Percentiles rank a stretch among this genome's conserved stretches.
These are phyloP conservation scores for Naja naja DNA, from an alignment of 2,113 vertebrate genomes.

Conservation along the genomic window DNA sequence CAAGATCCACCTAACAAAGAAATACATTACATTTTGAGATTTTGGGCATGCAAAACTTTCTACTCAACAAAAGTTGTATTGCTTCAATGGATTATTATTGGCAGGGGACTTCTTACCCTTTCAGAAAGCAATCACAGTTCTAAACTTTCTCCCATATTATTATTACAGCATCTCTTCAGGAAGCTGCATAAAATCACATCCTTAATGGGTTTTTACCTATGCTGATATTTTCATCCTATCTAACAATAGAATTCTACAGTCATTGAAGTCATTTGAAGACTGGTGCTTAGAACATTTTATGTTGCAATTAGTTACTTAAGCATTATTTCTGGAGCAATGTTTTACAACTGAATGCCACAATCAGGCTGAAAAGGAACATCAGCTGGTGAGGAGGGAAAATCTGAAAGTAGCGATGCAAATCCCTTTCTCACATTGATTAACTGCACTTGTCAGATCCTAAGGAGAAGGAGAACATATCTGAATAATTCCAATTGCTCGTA, in stretches of 20 bases:
- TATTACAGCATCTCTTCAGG: background rate
- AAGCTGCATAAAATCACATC: background rate
- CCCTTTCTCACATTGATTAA: slow-evolving; percentile 30
- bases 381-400: slow-evolving; percentile 35
- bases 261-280: slow-evolving; percentile 6
- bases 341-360: slow-evolving; percentile 32
- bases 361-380: slow-evolving; percentile 22
- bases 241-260: background rate
- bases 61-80: background rate
- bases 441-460: slow-evolving; percentile 28
- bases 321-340: slow-evolving; percentile 28
- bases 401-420: slow-evolving; percentile 29
- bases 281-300: slow-evolving; percentile 23
- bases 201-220: background rate
- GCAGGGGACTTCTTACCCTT: background rate
- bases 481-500: slow-evolving; percentile 29
- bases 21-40: background rate
- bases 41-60: background rate
- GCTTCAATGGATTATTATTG: background rate
- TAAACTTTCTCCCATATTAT: background rate
- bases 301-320: slow-evolving; percentile 26
- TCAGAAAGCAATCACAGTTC: background rate
- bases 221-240: background rate
- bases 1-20: background rate
- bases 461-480: slow-evolving; percentile 30